Evolutionary conservation across 2,797 vertebrate genomes (phyloP), one percentile per base, ranked within the genome.

Genomic region (Neostethus bicornis): DNA sequence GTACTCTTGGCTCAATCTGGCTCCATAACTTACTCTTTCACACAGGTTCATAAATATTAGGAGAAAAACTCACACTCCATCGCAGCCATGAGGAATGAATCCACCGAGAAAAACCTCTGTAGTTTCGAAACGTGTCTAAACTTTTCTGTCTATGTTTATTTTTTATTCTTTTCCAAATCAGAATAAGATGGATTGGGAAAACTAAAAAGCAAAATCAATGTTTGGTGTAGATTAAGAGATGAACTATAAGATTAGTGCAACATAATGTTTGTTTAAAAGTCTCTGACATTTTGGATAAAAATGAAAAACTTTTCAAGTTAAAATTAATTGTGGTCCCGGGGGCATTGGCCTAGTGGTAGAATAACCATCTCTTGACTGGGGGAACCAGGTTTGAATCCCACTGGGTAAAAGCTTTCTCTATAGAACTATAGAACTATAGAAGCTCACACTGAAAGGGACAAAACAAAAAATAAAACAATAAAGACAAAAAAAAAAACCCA

Each of bases 11-110:
- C 84, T 76, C 49, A 55, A 44, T 79, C 49, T 32, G 54, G n/a
- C 60, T 57, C 77, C 85, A 88, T 92, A 92, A 93, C 80, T 91
- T 90, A 91, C 55, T 61, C 19, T 65, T 71, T 73, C 61, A 61
- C 66, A n/a, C 66, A 35, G 26, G 71, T 73, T 71, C 78, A 83
- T 92, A 89, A 91, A 92, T 90, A 91, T 86, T 63, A 78, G 69
- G 83, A 79, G 77, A 70, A 87, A 32, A 35, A 70, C 86, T 89
- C 84, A 79, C 76, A 76, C 73, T 85, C 77, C 66, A 58, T 77
- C 46, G 32, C 39, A 64, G 67, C 64, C 63, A 45, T 83, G 85
- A 90, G 85, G 68, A 74, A 87, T 75, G 61, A 81, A 82, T 81
- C 80, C 75, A 48, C 0, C 5, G 79, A 83, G 79, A 43, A 54